Evolutionary conservation across 1,140 invertebrate genomes (phyloP), one percentile per base, ranked within the genome.

Genomic region (Sycobia sp.): DNA sequence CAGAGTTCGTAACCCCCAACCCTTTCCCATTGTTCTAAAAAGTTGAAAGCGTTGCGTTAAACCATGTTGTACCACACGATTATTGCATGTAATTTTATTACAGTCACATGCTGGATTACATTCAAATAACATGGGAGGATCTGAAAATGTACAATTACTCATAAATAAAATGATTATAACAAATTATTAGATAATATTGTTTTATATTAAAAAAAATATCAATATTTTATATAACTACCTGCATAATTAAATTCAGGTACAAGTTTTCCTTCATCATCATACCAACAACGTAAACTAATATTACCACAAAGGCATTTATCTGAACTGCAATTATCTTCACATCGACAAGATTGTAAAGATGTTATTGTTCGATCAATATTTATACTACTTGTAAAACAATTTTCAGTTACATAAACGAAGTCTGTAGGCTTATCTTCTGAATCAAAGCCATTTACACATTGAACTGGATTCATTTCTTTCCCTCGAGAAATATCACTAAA

Each of bases 61-160:
- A 32, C 93, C 92, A 69, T 90, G 88, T 73, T 95, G 92, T 8
- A 95, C 87, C 1, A 95, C 89, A 16, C 93, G 84, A 80, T 96
- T 95, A 69, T 89, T 87, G 76, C 93, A 96, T 2, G 86, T 88
- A 55, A 92, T 88, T 76, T 87, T 85, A 78, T 92, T 90, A 74
- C 95, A 97, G 7, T 85, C 83, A 76, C 95, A 97, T 0, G 90
- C 88, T 67, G 89, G 86, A 79, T 96, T 96, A 78, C 95, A 97
- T 77, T 97, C 94, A 72, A 92, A 92, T 64, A 93, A 80, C 84
- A 92, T 89, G 9, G 90, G 90, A 43, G 90, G 89, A 85, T 92
- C 90, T 87, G 55, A 41, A 76, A 51, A 76, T 39, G 4, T n/a
- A n/a, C 4, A 4, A 39, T 11, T 39, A 34, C 14, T 39, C 4